These are phyloP conservation scores for Piezodorus guildinii DNA, from an alignment of 1,140 invertebrate genomes.

Conservation along the genomic window DNA sequence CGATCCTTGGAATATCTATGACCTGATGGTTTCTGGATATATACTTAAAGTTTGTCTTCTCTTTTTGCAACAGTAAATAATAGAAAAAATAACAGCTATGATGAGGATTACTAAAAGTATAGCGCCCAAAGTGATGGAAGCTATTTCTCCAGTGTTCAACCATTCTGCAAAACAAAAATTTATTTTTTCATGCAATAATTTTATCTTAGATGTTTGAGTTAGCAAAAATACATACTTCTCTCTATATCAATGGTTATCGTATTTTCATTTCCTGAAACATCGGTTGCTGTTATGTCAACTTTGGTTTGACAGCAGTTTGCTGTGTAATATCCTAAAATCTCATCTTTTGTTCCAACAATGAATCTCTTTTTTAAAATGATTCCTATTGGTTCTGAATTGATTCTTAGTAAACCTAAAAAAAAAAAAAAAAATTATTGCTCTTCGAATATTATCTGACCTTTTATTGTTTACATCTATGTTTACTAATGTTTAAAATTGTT, in stretches of 20 bases:
- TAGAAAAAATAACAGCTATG: neutral
- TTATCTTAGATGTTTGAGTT: neutral
- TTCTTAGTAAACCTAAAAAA: conserved; percentile 20
- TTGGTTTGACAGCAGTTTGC: conserved; percentile 22
- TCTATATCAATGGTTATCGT: conserved; percentile 22
- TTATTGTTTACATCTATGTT: neutral
- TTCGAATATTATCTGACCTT: too few species aligned
- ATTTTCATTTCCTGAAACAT: conserved; percentile 20
- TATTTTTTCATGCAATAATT: neutral
- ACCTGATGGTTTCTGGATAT: too few species aligned
- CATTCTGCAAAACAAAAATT: neutral
- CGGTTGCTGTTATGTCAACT: conserved; percentile 21
- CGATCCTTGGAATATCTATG: too few species aligned
- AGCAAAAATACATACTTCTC: conserved; percentile 13
- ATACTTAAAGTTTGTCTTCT: neutral
- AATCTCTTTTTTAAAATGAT: conserved; percentile 20
- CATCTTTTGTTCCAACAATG: conserved; percentile 23
- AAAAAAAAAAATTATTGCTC: neutral
- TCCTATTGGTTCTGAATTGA: conserved; percentile 19
- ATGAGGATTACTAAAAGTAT: neutral
- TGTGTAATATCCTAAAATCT: conserved; percentile 14
- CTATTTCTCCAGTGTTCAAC: neutral
- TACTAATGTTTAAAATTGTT: neutral
- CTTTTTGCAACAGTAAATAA: neutral
- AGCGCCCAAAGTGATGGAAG: neutral